Evolutionary conservation across 2,888 invertebrate species (phyloP), one percentile per base, ranked within the genome.

Genomic region (Melieria picta): DNA sequence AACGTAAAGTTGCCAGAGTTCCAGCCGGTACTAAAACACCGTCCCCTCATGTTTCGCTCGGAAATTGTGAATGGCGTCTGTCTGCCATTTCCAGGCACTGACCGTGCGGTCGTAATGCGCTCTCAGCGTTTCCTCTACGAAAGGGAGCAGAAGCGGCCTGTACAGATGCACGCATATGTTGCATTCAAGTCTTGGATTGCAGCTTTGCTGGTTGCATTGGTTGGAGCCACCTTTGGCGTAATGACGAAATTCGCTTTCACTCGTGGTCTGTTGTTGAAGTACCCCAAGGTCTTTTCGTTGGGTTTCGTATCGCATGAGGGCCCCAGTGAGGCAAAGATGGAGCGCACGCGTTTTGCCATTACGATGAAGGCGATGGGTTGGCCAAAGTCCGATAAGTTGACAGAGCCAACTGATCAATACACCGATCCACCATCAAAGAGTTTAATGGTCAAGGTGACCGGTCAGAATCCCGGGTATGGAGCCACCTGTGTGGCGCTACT

Each of bases 341-440:
- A 92, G 66, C 89, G 89, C 10, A 87, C 90, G 0, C 85, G 87
- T 30, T 96, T 95, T 80, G 85, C 85, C 4, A 88, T 96, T 74
- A 92, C 91, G 47, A 89, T 97, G 79, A 88, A 90, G 76, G 96
- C 94, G 0, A 87, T 89, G 75, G 98, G 98, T 0, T 98, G 97
- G 95, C 88, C 88, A 3, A 87, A 88, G 45, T 89, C 81, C 47
- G 89, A 91, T 50, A 90, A 89, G 66, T 84, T 90, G 61, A 79
- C 87, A 0, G 90, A 91, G 74, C 86, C 89, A 48, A 88, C 89
- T 43, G 91, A 87, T 76, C 81, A 85, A 72, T 82, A 82, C 63
- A 80, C 77, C 4, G 88, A 88, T 11, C 87, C 89, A 11, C 93
- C 93, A 0, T 89, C 91, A 68, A 93, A 92, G 82, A 89, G 87